phyloP scores from a whole-genome alignment of 2,113 vertebrate species.

The Oceanodroma tethys region DNA sequence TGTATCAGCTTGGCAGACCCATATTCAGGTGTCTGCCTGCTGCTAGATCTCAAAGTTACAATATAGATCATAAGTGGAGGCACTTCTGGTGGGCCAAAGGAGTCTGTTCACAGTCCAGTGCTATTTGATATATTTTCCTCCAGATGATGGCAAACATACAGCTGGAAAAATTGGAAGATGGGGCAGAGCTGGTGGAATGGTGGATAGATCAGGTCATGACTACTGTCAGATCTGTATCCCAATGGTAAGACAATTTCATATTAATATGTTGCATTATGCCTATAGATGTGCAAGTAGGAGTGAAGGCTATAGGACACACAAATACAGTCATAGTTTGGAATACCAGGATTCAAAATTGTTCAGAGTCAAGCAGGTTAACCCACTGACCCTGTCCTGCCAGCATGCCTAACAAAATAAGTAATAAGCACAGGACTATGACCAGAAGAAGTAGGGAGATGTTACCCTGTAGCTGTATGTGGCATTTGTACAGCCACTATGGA shows the following conservation, averaged over 20 bases:
- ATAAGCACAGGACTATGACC: neutral
- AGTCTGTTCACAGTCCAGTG: neutral
- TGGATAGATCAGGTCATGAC: neutral
- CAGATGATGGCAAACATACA: neutral
- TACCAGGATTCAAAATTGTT: neutral
- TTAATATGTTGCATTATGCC: neutral
- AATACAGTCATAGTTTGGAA: neutral
- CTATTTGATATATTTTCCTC: neutral
- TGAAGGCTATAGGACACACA: neutral
- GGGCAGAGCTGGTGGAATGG: neutral
- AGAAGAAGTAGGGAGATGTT: neutral
- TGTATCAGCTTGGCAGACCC: neutral
- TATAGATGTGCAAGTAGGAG: neutral
- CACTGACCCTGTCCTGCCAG: neutral
- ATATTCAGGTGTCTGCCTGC: neutral
- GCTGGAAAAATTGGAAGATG: neutral
- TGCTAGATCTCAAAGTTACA: neutral
- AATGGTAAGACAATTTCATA: neutral
- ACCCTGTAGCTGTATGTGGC: rapidly evolving
- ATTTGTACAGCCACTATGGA: neutral
- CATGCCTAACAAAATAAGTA: neutral
- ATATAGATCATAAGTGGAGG: neutral
- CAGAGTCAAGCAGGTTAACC: neutral
- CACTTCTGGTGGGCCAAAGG: neutral
- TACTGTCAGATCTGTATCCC: neutral